Percentiles rank a stretch among this genome's conserved stretches.
phyloP scores from a whole-genome alignment of 2,113 vertebrate species.

The Harpagus bidentatus region DNA sequence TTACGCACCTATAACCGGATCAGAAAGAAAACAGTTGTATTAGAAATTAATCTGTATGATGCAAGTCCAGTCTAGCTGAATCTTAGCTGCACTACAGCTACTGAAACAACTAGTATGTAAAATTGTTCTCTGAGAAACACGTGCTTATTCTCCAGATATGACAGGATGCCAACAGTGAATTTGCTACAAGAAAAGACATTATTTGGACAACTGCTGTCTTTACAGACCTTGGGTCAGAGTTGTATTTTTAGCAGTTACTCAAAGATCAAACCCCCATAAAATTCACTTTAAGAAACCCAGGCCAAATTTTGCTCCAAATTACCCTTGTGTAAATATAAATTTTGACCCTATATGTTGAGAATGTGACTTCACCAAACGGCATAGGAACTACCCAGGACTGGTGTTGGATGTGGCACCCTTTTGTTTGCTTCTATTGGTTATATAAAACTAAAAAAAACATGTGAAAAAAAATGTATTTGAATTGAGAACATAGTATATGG shows the following conservation, averaged over 20 bases:
- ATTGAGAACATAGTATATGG: neutral
- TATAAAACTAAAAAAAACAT: neutral
- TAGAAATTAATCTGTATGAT: neutral
- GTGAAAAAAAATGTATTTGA: neutral
- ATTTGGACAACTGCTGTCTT: neutral
- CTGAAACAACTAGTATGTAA: neutral
- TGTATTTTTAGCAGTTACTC: neutral
- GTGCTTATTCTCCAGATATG: neutral
- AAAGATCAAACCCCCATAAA: neutral
- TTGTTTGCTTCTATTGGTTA: neutral
- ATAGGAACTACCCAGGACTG: neutral
- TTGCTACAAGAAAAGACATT: neutral
- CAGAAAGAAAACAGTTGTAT: neutral
- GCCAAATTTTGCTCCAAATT: neutral
- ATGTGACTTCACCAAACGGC: neutral
- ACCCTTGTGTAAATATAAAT: neutral
- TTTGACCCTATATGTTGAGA: neutral
- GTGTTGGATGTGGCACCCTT: neutral
- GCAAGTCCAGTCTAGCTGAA: neutral
- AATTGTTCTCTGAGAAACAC: neutral
- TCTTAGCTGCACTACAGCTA: neutral
- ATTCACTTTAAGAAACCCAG: neutral
- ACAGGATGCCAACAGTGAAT: neutral
- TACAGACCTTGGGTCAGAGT: neutral
- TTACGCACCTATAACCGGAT: constrained; percentile 84